Conservation (phyloP, 2,797 vertebrate genomes). For the Pseudochirops cupreus region DNA sequence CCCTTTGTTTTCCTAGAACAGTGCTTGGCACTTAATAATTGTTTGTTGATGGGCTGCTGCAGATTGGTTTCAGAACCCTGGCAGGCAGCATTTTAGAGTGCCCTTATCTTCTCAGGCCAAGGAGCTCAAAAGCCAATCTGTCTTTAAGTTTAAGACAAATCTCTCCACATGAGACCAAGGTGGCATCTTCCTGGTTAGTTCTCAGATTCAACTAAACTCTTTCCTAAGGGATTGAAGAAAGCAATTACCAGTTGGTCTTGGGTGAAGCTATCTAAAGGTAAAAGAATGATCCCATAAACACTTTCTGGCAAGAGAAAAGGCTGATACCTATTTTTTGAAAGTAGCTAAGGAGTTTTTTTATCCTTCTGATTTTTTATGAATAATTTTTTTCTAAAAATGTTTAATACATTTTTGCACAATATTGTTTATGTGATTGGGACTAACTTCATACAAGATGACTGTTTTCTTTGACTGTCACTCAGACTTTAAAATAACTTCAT, state of each 20-base stretch:
- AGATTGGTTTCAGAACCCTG: background rate
- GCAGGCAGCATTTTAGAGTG: background rate
- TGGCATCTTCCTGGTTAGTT: background rate
- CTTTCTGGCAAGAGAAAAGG: background rate
- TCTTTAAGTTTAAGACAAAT: background rate
- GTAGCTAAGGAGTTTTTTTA: slow-evolving; percentile 11
- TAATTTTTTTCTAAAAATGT: background rate
- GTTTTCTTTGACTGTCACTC: slow-evolving; percentile 3
- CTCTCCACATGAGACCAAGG: background rate
- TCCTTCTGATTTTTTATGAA: slow-evolving; percentile 10
- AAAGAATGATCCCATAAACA: background rate
- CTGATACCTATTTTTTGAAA: slow-evolving; percentile 6
- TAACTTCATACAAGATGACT: slow-evolving; percentile 50
- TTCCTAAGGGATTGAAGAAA: background rate
- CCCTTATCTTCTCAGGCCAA: background rate
- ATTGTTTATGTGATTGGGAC: background rate
- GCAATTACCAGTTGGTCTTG: background rate
- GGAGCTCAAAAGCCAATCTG: background rate
- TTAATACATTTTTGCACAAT: background rate
- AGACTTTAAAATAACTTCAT: background rate
- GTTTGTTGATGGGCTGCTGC: background rate
- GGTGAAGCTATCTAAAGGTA: background rate
- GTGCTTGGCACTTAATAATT: background rate
- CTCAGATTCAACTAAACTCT: background rate
- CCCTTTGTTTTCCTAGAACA: background rate